Conservation (phyloP, 2,888 invertebrate genomes). For the Xylophagus ater region DNA sequence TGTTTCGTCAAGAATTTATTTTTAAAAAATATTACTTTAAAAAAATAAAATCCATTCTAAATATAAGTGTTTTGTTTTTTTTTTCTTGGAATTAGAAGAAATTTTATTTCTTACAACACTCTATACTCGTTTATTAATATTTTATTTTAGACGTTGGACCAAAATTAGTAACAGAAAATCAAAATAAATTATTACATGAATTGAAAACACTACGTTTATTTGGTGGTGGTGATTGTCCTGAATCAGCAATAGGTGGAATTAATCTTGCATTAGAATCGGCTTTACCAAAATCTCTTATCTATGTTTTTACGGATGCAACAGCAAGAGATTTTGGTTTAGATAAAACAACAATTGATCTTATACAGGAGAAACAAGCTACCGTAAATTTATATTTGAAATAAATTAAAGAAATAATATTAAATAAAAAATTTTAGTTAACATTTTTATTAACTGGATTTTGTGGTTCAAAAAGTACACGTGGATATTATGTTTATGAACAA, state of each 20-base stretch:
- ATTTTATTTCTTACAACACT: no score
- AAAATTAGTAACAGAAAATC: constrained; percentile 50
- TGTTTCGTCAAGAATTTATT: no score
- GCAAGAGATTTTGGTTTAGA: constrained; percentile 54
- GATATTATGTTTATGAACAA: constrained; percentile 56
- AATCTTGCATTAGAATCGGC: constrained; percentile 52
- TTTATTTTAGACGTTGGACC: constrained; percentile 48
- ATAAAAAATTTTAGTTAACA: constrained; percentile 45
- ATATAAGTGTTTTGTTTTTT: no score
- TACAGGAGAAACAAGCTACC: constrained; percentile 62
- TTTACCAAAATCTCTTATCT: constrained; percentile 55
- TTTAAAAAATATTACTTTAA: no score
- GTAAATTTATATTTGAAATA: constrained; percentile 34
- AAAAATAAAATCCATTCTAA: no score
- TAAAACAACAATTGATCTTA: constrained; percentile 50
- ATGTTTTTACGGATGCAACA: constrained; percentile 66
- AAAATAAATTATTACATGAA: constrained; percentile 46
- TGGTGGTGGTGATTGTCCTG: constrained; percentile 66
- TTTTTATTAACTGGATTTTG: constrained; percentile 65
- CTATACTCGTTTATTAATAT: background rate
- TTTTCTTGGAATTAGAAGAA: no score
- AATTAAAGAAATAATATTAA: background rate
- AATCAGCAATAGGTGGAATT: constrained; percentile 57
- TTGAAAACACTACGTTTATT: constrained; percentile 47
- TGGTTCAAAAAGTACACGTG: constrained; percentile 48